These are phyloP conservation scores for Sphenopsis melanotis DNA, from an alignment of 2,797 vertebrate species.

Conservation along the genomic window DNA sequence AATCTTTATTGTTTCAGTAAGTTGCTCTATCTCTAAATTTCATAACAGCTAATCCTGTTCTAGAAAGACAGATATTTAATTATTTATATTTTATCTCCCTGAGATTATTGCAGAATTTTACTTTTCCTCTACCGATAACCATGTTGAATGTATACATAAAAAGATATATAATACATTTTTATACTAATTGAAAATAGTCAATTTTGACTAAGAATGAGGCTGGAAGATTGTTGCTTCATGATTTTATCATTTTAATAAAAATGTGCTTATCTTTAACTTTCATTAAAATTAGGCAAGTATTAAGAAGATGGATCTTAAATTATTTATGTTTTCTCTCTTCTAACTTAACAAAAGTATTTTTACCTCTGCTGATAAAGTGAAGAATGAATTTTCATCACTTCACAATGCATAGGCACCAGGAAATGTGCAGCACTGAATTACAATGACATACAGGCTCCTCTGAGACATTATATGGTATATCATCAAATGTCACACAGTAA, in stretches of 20 bases:
- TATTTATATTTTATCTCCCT: background rate
- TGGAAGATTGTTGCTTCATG: background rate
- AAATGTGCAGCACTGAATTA: constrained; percentile 5
- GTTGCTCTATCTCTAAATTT: background rate
- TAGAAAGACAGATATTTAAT: background rate
- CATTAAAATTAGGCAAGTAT: background rate
- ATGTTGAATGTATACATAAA: background rate
- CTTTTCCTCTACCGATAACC: background rate
- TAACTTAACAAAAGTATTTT: background rate
- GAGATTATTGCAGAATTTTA: background rate
- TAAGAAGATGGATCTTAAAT: background rate
- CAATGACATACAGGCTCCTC: background rate
- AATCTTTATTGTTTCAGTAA: background rate
- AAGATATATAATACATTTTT: background rate
- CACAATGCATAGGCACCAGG: background rate
- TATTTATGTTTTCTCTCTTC: background rate
- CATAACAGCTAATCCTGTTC: background rate
- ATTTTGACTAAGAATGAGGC: background rate
- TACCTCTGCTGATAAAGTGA: background rate
- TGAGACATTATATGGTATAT: background rate
- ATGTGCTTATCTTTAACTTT: background rate
- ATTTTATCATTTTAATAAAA: background rate
- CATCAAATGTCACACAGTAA: constrained; percentile 11
- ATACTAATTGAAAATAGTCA: background rate
- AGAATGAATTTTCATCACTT: background rate